Evolutionary conservation across 1,140 invertebrate genomes (phyloP), one percentile per base, ranked within the genome.

Genomic region (Rhysida immarginata): DNA sequence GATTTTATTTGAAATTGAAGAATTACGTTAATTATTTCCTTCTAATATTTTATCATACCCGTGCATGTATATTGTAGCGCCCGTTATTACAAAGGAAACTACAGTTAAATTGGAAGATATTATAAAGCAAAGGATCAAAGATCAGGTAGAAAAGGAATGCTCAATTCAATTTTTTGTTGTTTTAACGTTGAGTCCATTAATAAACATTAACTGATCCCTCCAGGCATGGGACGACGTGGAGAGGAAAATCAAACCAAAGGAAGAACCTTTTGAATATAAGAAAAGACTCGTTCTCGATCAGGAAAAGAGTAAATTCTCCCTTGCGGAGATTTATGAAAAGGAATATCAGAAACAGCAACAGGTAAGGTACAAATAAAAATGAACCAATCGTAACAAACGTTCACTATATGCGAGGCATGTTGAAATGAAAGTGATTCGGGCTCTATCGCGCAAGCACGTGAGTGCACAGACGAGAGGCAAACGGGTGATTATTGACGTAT

Each of bases 251-350:
- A 94, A 93, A 68, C 83, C 85, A 2, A 78, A 84, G 0, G 82
- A 92, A 56, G 82, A 87, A 49, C 81, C 86, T 20, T 73, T 84
- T 46, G 83, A 90, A 60, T 96, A 85, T 65, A 93, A 92, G 63
- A 96, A 96, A 64, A 80, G 86, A 62, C 74, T 96, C 41, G 78
- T 91, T 0, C 69, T 99, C 21, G 84, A 97, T 70, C 88, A 95
- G 64, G 88, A 95, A 65, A 98, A 99, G 66, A 95, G 91, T 61
- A 96, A 97, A 72, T 72, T 84, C 55, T 95, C 93, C 61, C 75
- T 99, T 41, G 86, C 91, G 1, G 80, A 98, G 73, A 84, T 99
- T 55, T 99, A 99, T 69, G 95, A 98, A 73, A 77, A 87, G 61
- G 89, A 96, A 69, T 97, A 85, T 71, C 68, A 95, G 2, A 85